Conservation (phyloP, 2,113 vertebrate genomes). For the Scophthalmus maximus region DNA sequence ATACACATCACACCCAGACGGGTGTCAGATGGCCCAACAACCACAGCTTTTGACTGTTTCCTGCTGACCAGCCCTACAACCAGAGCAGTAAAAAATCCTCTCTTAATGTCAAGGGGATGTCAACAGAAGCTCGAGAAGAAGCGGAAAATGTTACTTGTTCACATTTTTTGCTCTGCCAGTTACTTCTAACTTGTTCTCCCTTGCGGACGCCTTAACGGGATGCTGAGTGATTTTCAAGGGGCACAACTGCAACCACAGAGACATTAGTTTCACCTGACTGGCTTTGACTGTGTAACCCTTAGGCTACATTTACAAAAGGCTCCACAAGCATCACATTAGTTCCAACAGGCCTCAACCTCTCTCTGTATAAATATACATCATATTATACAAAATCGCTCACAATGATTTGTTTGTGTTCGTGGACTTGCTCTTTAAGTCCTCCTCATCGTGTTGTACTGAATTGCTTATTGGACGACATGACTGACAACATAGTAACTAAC, state of each 20-base stretch:
- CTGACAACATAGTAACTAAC: conserved; percentile 9
- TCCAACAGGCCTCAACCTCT: neutral
- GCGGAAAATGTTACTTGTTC: conserved; percentile 42
- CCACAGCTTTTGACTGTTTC: neutral
- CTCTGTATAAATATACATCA: no score
- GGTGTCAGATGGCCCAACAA: neutral
- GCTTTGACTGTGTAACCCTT: conserved; percentile 30
- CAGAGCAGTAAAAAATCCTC: conserved; percentile 12
- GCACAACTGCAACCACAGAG: conserved; percentile 30
- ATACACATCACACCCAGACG: neutral
- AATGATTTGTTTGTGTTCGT: no score
- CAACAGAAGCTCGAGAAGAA: conserved; percentile 43
- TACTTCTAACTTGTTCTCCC: conserved; percentile 5
- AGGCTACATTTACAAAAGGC: conserved; percentile 19
- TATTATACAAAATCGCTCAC: no score
- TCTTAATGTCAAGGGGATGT: conserved; percentile 32
- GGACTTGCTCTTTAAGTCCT: neutral
- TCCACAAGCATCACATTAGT: conserved; percentile 6
- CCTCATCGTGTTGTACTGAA: neutral
- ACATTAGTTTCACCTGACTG: conserved; percentile 50
- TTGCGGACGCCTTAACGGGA: conserved; percentile 5
- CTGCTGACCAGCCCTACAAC: conserved; percentile 8
- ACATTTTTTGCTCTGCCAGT: conserved; percentile 27
- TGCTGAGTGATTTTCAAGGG: conserved; percentile 26
- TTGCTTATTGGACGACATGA: neutral